phyloP scores from a whole-genome alignment of 2,113 vertebrate species.

The Petrocephalus microphthalmus region DNA sequence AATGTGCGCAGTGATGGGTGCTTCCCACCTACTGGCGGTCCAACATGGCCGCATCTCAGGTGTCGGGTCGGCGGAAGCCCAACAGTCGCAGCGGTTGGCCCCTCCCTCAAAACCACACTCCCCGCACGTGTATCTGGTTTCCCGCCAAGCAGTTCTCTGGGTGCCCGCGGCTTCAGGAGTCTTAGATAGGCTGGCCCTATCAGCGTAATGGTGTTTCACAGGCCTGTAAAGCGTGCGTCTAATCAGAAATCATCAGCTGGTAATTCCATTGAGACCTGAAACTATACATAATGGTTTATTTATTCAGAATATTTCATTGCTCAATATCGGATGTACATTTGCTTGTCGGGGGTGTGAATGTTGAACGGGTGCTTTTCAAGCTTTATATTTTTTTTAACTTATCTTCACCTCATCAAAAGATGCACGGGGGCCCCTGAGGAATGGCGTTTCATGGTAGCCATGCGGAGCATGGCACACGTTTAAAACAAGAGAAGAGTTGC shows the following conservation, averaged over 20 bases:
- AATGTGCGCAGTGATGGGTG: neutral
- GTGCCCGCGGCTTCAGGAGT: neutral
- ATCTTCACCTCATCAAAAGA: neutral
- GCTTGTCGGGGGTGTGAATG: neutral
- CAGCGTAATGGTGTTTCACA: neutral
- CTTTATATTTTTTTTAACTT: neutral
- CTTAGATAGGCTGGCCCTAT: neutral
- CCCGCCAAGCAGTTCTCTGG: neutral
- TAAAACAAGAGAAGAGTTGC: slow-evolving; percentile 15
- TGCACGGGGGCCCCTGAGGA: neutral
- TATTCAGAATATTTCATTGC: neutral
- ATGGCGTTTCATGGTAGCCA: too few relatives aligned
- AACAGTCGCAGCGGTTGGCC: neutral
- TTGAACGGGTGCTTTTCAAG: neutral
- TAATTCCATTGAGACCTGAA: neutral
- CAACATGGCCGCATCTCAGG: neutral
- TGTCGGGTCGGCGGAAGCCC: neutral
- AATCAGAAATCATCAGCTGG: neutral
- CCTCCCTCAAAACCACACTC: neutral
- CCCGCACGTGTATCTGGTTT: neutral
- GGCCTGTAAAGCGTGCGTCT: neutral
- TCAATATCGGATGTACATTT: neutral
- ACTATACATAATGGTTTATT: neutral
- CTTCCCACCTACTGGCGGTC: neutral
- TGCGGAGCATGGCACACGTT: neutral